phyloP scores from a whole-genome alignment of 2,888 invertebrate species.

The Halocaridina rubra region DNA sequence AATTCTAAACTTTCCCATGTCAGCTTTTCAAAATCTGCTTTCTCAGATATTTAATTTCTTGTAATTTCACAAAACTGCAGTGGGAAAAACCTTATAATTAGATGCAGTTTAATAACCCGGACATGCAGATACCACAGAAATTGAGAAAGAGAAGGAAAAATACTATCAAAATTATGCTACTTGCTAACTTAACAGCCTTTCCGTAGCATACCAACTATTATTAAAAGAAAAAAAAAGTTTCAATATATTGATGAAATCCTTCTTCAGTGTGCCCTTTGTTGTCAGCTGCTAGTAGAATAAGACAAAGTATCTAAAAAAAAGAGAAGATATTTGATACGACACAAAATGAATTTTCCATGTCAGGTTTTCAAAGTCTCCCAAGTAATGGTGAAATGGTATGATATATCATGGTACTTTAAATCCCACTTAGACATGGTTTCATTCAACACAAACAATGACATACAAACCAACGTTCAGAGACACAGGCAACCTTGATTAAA shows the following conservation, averaged over 20 bases:
- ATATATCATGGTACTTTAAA: background rate
- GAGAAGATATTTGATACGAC: background rate
- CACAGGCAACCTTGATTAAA: too few relatives aligned
- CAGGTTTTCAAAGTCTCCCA: background rate
- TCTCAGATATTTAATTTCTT: background rate
- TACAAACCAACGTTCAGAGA: too few relatives aligned
- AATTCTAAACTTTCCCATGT: conserved; percentile 32
- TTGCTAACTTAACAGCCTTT: conserved; percentile 24
- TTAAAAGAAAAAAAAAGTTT: conserved; percentile 4
- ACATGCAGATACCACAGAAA: background rate
- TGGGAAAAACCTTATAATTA: background rate
- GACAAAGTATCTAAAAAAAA: background rate
- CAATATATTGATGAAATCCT: background rate
- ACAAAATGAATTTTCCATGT: background rate
- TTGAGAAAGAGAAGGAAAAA: background rate
- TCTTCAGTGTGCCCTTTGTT: background rate
- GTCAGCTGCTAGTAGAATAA: background rate
- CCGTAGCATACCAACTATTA: conserved; percentile 36
- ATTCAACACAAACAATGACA: too few relatives aligned
- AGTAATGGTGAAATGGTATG: background rate
- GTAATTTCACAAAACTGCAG: too few relatives aligned
- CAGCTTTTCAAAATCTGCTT: background rate
- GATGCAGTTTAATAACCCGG: background rate
- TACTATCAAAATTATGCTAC: background rate
- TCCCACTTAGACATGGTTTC: too few relatives aligned